Evolutionary conservation across 92 coral and sea anemone species (phyloP), one percentile per base, ranked within the genome.

Genomic region (Palythoa heliodiscus): DNA sequence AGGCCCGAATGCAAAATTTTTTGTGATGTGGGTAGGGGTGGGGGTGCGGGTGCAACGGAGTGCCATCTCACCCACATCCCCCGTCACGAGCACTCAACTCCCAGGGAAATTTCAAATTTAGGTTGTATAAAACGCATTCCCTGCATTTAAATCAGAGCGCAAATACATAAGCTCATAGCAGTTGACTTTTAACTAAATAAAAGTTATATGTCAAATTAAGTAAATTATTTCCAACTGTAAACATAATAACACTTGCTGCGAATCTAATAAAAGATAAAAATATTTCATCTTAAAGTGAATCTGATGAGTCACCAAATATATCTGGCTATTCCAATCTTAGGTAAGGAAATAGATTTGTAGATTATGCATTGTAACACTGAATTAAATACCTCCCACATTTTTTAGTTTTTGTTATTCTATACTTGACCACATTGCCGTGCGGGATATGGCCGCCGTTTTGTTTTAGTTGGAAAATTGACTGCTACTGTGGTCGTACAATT

Each of bases 261-360:
- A 79, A 22, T 61, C 57, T 47, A 79, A 61, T 63, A 9, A 64
- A 79, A 79, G 12, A 24, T 61, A 77, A 71, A 57, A 83, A 70
- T 60, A 39, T 85, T 86, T 37, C 43, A 74, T 61, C 53, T 73
- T 84, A 69, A 83, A 78, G 82, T 89, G 89, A 89, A 81, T 90
- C 81, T 66, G 88, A 71, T 39, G 92, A 87, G 57, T 63, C 83
- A 35, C 47, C 87, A 16, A 84, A 78, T 60, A 29, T 82, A 52
- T 90, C 93, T 16, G 95, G 89, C 83, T 91, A 89, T 86, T 68
- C 94, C 79, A 89, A 86, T 73, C 91, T 93, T 74, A 90, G 97
- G 97, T 93, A 91, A 93, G 97, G 2, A 17, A 7, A 7, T 1
- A 2, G 19, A 9, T 17, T 40, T 16, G 20, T 76, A 24, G 52